phyloP scores from a whole-genome alignment of 2,888 invertebrate genomes.

The Drosophila pullipes region DNA sequence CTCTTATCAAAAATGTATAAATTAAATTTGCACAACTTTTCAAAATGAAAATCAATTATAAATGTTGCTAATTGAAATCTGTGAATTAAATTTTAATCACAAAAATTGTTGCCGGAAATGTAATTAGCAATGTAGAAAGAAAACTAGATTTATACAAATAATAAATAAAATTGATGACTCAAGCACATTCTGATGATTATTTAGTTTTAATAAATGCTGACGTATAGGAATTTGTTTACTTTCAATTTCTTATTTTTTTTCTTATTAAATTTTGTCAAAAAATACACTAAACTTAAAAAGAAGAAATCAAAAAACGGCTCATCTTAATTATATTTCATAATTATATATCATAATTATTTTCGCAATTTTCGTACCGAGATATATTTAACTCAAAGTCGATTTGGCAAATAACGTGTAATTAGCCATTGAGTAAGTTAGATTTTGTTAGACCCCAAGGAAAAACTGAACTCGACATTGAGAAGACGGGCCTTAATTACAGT shows the following conservation, averaged over 20 bases:
- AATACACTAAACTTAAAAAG: neutral
- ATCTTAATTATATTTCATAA: neutral
- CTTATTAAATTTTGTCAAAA: neutral
- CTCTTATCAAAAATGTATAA: conserved; percentile 11
- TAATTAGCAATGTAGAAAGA: neutral
- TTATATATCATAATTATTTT: too few relatives aligned
- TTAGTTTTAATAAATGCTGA: neutral
- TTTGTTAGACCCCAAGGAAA: neutral
- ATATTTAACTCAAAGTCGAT: neutral
- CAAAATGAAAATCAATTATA: conserved; percentile 22
- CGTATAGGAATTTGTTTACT: neutral
- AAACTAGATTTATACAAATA: neutral
- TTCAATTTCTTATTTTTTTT: neutral
- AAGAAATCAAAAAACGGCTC: neutral
- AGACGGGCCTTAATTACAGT: conserved; percentile 2
- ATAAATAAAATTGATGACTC: neutral
- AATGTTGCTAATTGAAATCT: neutral
- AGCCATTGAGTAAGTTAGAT: neutral
- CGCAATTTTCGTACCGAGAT: too few relatives aligned
- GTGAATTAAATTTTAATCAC: neutral
- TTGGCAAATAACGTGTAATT: neutral
- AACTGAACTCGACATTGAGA: neutral
- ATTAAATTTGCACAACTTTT: conserved; percentile 11
- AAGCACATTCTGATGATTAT: neutral
- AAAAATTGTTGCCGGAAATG: conserved; percentile 10